A percentile compares a stretch with the other conserved stretches of the same genome.
Conservation (phyloP, 2,797 vertebrate species). For the Typhlichthys eigenmanni region DNA sequence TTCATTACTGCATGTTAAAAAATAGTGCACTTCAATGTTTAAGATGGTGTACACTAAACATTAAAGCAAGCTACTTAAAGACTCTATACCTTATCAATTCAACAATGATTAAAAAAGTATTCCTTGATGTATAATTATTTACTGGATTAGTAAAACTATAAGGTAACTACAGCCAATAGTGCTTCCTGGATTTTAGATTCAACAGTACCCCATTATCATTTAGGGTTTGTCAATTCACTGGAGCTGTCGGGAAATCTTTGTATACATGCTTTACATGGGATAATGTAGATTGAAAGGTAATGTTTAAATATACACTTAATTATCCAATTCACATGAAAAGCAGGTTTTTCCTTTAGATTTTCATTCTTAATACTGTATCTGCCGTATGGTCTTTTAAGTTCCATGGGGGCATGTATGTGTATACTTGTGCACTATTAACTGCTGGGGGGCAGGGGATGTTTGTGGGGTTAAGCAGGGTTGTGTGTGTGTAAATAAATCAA, state of each 20-base stretch:
- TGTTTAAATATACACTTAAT: conserved; percentile 49
- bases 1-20: too few relatives aligned
- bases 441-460: conserved; percentile 48
- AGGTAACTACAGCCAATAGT: background rate
- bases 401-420: conserved; percentile 66
- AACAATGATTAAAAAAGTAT: too few relatives aligned
- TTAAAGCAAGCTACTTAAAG: too few relatives aligned
- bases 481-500: conserved; percentile 76
- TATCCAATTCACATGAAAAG: conserved; percentile 43
- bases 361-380: conserved; percentile 54
- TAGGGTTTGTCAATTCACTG: conserved; percentile 62
- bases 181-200: too few relatives aligned
- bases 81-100: too few relatives aligned
- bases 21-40: too few relatives aligned
- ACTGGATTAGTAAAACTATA: background rate
- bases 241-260: conserved; percentile 82
- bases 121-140: background rate
- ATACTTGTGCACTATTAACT: conserved; percentile 69
- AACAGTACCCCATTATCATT: background rate
- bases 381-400: conserved; percentile 72
- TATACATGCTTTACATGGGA: conserved; percentile 77
- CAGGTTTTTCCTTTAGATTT: conserved; percentile 40
- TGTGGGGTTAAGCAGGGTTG: conserved; percentile 60
- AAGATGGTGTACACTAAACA: too few relatives aligned
- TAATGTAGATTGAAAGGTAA: conserved; percentile 42